A percentile compares a stretch with the other conserved stretches of the same genome.
These are phyloP conservation scores for Lichenostomus cassidix DNA, from an alignment of 2,113 vertebrate species.

Conservation along the genomic window DNA sequence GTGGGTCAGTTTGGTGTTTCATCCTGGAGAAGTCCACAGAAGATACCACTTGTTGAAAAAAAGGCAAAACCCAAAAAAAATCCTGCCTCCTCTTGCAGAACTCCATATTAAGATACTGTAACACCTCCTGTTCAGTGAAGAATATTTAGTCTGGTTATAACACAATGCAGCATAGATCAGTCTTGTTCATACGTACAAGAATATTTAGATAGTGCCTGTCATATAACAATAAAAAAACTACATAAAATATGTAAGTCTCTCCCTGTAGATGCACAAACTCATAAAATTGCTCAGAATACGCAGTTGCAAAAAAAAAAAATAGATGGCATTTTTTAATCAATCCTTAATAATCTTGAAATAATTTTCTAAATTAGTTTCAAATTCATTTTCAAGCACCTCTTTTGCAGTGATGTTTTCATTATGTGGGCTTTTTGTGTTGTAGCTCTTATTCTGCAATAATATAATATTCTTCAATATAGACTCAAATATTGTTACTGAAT, in stretches of 20 bases:
- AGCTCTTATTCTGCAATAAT: background rate
- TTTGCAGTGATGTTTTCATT: background rate
- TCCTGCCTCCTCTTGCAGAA: background rate
- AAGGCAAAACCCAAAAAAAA: fast-evolving
- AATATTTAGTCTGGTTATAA: background rate
- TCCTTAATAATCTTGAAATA: background rate
- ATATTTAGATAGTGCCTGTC: background rate
- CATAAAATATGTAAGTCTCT: background rate
- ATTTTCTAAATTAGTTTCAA: background rate
- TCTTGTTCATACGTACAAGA: background rate
- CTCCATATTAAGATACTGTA: background rate
- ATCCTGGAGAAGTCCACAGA: background rate
- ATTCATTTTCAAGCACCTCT: background rate
- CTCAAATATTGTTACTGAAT: background rate
- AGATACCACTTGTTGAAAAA: background rate
- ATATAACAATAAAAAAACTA: background rate
- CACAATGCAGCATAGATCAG: background rate
- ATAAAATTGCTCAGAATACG: background rate
- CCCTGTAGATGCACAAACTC: background rate
- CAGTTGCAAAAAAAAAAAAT: background rate
- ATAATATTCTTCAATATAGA: background rate
- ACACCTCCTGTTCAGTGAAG: background rate
- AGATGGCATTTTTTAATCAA: background rate
- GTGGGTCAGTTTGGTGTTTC: background rate
- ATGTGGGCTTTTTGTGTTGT: background rate